phyloP scores from a whole-genome alignment of 2,113 vertebrate species.

The Proteles cristata region DNA sequence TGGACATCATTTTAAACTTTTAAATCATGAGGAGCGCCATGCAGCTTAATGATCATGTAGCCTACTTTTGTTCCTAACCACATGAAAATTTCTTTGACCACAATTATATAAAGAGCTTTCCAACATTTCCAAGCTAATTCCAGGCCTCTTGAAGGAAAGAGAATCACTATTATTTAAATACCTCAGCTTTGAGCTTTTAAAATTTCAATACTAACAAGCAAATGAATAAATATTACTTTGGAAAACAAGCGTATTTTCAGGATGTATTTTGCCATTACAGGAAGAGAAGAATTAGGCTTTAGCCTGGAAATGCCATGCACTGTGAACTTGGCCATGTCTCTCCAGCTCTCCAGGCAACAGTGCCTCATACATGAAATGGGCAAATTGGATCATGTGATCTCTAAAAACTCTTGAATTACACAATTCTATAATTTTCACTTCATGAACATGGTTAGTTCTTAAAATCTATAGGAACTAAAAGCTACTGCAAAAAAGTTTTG shows the following conservation, averaged over 20 bases:
- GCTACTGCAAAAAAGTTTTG: background rate
- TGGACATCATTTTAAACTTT: background rate
- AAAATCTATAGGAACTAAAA: background rate
- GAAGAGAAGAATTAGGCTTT: background rate
- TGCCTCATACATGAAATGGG: background rate
- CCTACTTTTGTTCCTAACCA: background rate
- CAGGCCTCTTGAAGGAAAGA: background rate
- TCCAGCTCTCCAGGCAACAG: background rate
- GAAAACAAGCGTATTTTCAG: background rate
- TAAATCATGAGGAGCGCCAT: background rate
- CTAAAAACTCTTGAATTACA: background rate
- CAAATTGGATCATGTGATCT: background rate
- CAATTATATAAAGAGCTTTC: background rate
- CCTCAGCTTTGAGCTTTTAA: background rate
- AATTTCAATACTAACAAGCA: background rate
- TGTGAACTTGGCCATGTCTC: background rate
- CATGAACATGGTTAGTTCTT: background rate
- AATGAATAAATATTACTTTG: background rate
- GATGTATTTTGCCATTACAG: background rate
- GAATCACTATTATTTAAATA: background rate
- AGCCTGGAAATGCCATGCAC: background rate
- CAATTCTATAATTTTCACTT: background rate
- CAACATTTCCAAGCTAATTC: background rate
- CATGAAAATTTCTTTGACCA: background rate
- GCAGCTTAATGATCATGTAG: background rate